Percentiles rank a stretch among this genome's conserved stretches.
These are phyloP conservation scores for Dermatophagoides farinae DNA, from an alignment of 1,140 invertebrate genomes.

Conservation along the genomic window DNA sequence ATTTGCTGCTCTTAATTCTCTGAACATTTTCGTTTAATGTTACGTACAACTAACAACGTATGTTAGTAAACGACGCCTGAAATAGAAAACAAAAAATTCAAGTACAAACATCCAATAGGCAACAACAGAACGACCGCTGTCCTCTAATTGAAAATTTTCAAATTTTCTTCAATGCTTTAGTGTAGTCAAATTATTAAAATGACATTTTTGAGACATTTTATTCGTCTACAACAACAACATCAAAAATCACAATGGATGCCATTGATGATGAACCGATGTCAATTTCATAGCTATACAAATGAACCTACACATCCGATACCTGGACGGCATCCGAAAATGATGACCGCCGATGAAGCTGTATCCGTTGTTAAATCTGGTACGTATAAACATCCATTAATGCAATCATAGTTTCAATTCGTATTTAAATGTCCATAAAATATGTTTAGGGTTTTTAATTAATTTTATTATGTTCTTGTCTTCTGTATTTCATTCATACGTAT, in stretches of 20 bases:
- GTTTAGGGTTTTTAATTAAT: not conserved
- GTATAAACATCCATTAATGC: not conserved
- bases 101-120: no score
- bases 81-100: no score
- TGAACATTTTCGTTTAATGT: no score
- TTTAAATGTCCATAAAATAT: not conserved
- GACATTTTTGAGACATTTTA: not conserved
- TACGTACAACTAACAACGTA: no score
- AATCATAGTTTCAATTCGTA: not conserved
- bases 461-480: not conserved
- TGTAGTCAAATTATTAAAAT: not conserved
- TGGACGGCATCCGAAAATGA: slow-evolving; percentile 7
- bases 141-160: not conserved
- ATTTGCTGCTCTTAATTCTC: no score
- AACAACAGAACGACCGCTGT: not conserved
- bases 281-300: not conserved
- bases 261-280: no score
- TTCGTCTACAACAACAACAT: not conserved
- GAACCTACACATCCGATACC: slow-evolving; percentile 14
- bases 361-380: slow-evolving; percentile 16
- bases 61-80: no score
- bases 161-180: no score
- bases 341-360: slow-evolving; percentile 16
- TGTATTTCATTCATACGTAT: not conserved
- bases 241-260: not conserved